Conservation (phyloP, 1,140 invertebrate genomes). For the Telenomus remus region DNA sequence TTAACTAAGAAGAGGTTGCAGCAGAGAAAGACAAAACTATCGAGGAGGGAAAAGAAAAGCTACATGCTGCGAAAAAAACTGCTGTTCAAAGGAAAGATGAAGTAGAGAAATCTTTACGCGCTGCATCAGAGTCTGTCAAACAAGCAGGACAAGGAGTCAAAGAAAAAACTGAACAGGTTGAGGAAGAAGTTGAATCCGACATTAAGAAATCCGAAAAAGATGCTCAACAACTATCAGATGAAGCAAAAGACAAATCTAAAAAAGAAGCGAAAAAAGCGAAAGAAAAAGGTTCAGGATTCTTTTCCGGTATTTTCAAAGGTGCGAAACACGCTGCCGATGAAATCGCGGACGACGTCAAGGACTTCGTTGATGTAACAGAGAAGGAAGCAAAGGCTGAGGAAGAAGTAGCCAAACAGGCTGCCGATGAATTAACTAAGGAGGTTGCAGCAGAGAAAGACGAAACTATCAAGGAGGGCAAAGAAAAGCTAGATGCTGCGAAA, state of each 20-base stretch:
- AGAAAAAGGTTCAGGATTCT: constrained; percentile 61
- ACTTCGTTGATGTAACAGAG: constrained; percentile 13
- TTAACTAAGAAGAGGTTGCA: too few species aligned
- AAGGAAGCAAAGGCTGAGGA: constrained; percentile 3
- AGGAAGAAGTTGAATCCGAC: neutral
- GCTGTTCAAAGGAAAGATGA: too few species aligned
- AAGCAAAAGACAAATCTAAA: neutral
- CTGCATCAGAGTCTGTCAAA: too few species aligned
- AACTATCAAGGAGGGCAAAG: constrained; percentile 38
- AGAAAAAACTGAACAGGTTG: neutral
- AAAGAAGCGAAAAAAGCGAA: constrained; percentile 54
- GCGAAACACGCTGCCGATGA: constrained; percentile 60
- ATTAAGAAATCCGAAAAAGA: neutral
- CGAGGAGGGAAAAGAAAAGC: too few species aligned
- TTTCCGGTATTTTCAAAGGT: constrained; percentile 63
- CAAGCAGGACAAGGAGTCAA: too few species aligned
- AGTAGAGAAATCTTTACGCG: too few species aligned
- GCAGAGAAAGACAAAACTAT: too few species aligned
- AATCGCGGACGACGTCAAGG: constrained; percentile 13
- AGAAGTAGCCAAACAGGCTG: constrained; percentile 21
- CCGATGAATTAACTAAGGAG: neutral
- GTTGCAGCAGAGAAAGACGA: constrained; percentile 50
- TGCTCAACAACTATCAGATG: neutral
- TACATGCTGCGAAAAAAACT: too few species aligned
- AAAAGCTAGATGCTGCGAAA: constrained; percentile 1